Conservation (phyloP, 2,888 invertebrate genomes). For the Orthosia gothica region DNA sequence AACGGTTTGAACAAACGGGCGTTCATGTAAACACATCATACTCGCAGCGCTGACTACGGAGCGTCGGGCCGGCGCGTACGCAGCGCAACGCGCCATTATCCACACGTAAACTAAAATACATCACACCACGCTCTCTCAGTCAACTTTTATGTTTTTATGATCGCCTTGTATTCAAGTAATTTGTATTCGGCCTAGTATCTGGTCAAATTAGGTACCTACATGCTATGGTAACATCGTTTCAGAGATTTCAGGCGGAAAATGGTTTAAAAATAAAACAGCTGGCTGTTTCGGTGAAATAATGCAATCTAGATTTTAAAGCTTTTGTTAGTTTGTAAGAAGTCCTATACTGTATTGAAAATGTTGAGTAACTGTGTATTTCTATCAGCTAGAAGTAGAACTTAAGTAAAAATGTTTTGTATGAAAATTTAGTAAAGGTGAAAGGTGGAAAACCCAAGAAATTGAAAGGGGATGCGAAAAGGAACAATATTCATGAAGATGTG, state of each 20-base stretch:
- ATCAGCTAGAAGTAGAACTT: not conserved
- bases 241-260: not conserved
- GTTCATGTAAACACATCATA: constrained; percentile 89
- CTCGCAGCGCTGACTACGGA: constrained; percentile 67
- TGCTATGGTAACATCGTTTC: not conserved
- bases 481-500: no score
- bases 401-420: not conserved
- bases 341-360: not conserved
- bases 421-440: not conserved
- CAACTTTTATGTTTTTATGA: constrained; percentile 70
- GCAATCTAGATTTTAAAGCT: not conserved
- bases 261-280: not conserved
- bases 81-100: constrained; percentile 77
- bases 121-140: constrained; percentile 65
- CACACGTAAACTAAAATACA: constrained; percentile 72
- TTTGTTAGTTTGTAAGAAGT: no score
- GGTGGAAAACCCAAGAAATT: not conserved
- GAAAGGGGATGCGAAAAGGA: not conserved
- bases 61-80: constrained; percentile 64
- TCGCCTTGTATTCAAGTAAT: constrained; percentile 59
- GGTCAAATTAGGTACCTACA: constrained; percentile 10
- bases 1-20: constrained; percentile 88
- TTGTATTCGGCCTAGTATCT: constrained; percentile 46
- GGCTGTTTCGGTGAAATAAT: not conserved
- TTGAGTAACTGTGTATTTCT: no score